These are phyloP conservation scores for Melinaea menophilus DNA, from an alignment of 2,888 invertebrate species.

Conservation along the genomic window DNA sequence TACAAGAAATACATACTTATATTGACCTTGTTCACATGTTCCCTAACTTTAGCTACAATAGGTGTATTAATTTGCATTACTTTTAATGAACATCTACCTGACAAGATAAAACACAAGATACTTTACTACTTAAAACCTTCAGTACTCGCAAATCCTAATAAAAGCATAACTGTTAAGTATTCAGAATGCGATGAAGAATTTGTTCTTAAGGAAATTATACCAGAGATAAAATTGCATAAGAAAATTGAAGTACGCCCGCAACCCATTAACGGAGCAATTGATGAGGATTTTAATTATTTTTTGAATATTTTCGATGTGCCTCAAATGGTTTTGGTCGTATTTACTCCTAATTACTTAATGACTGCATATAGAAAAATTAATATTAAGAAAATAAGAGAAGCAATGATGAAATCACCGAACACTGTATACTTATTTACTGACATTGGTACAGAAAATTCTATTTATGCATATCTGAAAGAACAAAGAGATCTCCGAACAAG, in stretches of 20 bases:
- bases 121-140: conserved; percentile 28
- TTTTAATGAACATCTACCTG: conserved; percentile 44
- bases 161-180: conserved; percentile 49
- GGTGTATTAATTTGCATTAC: conserved; percentile 43
- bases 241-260: conserved; percentile 45
- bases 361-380: conserved; percentile 62
- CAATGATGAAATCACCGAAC: conserved; percentile 60
- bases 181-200: conserved; percentile 60
- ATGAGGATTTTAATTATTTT: conserved; percentile 41
- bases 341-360: conserved; percentile 65
- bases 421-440: conserved; percentile 64
- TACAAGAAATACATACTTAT: conserved; percentile 47
- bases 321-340: conserved; percentile 52
- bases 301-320: conserved; percentile 41
- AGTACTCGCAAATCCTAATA: conserved; percentile 27
- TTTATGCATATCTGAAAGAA: conserved; percentile 66
- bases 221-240: conserved; percentile 49
- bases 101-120: conserved; percentile 44
- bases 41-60: conserved; percentile 40
- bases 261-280: conserved; percentile 39
- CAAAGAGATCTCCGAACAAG: conserved; percentile 57
- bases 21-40: conserved; percentile 39
- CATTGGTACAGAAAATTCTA: conserved; percentile 64
- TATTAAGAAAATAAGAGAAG: conserved; percentile 64
- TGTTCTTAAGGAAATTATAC: conserved; percentile 56